Evolutionary conservation across 2,113 vertebrate species (phyloP).

Genomic region (Nycticorax nycticorax): DNA sequence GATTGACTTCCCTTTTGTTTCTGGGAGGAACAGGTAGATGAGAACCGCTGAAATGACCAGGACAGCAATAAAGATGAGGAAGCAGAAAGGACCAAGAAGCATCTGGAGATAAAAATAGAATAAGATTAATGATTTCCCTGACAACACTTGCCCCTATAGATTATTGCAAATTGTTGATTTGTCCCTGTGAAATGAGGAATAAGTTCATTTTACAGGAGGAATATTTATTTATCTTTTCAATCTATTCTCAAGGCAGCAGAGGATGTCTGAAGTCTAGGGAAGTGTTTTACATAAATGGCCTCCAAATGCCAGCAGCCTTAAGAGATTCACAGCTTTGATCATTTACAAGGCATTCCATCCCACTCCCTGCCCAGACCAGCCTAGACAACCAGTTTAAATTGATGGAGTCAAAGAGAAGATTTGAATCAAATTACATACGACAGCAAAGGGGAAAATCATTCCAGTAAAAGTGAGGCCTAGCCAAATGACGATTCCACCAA

Average conservation of each 20-base stretch:
- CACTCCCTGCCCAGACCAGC: not conserved
- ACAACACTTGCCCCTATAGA: not conserved
- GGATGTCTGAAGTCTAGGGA: not conserved
- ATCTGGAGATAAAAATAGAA: slow-evolving; percentile 68
- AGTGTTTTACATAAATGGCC: not conserved
- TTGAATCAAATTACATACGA: slow-evolving; percentile 45
- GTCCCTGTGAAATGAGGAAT: not conserved
- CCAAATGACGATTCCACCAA: slow-evolving; percentile 58
- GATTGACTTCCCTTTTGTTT: slow-evolving; percentile 77
- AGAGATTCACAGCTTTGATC: not conserved
- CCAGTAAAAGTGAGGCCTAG: slow-evolving; percentile 57
- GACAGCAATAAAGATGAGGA: slow-evolving; percentile 80
- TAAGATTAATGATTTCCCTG: not conserved
- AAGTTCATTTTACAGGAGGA: not conserved
- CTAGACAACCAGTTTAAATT: not conserved
- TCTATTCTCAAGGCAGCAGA: not conserved
- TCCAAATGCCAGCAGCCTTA: not conserved
- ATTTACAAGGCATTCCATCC: not conserved
- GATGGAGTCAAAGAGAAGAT: not conserved
- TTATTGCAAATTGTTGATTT: not conserved
- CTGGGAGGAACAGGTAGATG: slow-evolving; percentile 77
- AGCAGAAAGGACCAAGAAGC: slow-evolving; percentile 78
- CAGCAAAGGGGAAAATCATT: slow-evolving; percentile 67
- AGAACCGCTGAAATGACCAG: slow-evolving; percentile 59
- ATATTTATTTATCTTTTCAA: not conserved